Percentiles rank a stretch among this genome's conserved stretches.
Conservation (phyloP, 2,113 vertebrate species). For the Chascanopsetta lugubris region DNA sequence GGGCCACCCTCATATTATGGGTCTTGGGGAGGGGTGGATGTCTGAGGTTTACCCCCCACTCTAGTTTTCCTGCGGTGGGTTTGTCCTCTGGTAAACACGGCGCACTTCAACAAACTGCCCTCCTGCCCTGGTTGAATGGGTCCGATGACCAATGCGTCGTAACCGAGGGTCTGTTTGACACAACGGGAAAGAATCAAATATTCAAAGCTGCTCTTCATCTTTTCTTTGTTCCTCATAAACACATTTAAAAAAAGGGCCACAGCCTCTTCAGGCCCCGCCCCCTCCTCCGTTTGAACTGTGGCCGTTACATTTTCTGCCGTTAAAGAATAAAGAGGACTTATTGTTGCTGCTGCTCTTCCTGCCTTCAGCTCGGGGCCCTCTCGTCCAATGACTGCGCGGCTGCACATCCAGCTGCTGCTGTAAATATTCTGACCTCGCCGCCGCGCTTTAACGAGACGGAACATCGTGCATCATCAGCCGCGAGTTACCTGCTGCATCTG, state of each 20-base stretch:
- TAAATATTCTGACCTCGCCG: too few species aligned
- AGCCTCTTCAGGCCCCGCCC: not conserved
- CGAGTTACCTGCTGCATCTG: not conserved
- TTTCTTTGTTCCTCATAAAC: slow-evolving; percentile 13
- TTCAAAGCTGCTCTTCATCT: not conserved
- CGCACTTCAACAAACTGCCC: slow-evolving; percentile 23
- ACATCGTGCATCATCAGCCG: not conserved
- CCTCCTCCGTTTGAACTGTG: not conserved
- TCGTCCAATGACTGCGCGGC: too few species aligned
- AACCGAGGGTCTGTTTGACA: not conserved
- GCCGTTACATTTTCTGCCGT: not conserved
- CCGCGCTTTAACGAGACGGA: too few species aligned
- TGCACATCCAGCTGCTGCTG: too few species aligned
- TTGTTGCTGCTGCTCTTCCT: not conserved
- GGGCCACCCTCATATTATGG: not conserved
- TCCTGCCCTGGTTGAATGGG: not conserved
- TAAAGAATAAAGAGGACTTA: not conserved
- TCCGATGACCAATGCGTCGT: not conserved
- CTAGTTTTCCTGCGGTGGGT: slow-evolving; percentile 34
- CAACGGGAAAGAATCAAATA: not conserved
- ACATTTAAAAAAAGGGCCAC: not conserved
- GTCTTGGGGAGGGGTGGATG: not conserved
- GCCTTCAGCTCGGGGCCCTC: too few species aligned
- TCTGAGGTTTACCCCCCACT: not conserved
- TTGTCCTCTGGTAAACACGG: slow-evolving; percentile 30